Percentiles rank a stretch among this genome's conserved stretches.
These are phyloP conservation scores for Beris morrisii DNA, from an alignment of 2,888 invertebrate genomes.

Conservation along the genomic window DNA sequence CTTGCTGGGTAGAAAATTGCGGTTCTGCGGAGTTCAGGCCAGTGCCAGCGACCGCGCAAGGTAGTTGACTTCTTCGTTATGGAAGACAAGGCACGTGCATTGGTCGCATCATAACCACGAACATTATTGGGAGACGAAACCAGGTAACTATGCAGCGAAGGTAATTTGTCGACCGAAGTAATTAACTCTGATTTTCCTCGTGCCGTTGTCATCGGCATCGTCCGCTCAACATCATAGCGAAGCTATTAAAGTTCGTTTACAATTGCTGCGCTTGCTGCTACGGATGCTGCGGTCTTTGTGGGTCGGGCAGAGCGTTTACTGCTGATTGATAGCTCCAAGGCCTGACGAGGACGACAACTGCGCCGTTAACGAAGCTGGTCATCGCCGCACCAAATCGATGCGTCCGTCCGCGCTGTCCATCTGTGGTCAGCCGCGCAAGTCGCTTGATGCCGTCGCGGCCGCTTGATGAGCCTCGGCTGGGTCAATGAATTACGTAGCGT, in stretches of 20 bases:
- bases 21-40: constrained; percentile 8
- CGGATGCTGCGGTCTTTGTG: constrained; percentile 17
- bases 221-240: constrained; percentile 9
- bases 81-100: constrained; percentile 24
- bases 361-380: background rate
- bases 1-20: background rate
- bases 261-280: constrained; percentile 1
- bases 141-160: constrained; percentile 12
- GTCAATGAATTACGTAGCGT: constrained; percentile 3
- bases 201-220: constrained; percentile 5
- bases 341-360: background rate
- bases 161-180: constrained; percentile 25
- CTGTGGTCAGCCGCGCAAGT: constrained; percentile 3
- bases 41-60: constrained; percentile 4
- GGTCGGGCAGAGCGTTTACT: constrained; percentile 10
- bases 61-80: constrained; percentile 21
- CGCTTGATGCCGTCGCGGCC: background rate
- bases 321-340: constrained; percentile 26
- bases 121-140: too few relatives aligned
- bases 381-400: background rate
- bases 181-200: constrained; percentile 25
- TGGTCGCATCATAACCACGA: background rate
- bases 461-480: background rate
- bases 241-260: constrained; percentile 31
- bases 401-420: background rate